Percentiles rank a stretch among this genome's conserved stretches.
phyloP scores from a whole-genome alignment of 2,797 vertebrate genomes.

The Mormyrops boulengeri region DNA sequence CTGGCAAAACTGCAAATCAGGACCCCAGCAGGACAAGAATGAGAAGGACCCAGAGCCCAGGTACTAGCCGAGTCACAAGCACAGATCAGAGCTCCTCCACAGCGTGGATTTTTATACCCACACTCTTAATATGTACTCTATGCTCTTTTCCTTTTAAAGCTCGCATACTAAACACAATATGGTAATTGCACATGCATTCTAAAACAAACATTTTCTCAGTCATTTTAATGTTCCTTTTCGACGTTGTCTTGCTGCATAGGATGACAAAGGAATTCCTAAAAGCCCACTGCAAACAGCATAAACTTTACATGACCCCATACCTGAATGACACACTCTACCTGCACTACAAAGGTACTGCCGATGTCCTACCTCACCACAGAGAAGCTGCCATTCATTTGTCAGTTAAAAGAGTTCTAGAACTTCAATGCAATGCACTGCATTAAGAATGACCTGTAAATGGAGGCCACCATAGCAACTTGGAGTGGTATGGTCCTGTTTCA shows the following conservation, averaged over 20 bases:
- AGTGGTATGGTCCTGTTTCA: neutral
- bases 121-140: neutral
- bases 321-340: constrained; percentile 86
- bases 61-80: constrained; percentile 22
- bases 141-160: neutral
- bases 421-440: neutral
- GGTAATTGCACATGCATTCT: neutral
- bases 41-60: constrained; percentile 42
- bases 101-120: neutral
- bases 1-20: neutral
- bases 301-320: constrained; percentile 77
- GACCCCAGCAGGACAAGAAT: neutral
- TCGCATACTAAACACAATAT: neutral
- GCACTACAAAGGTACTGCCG: constrained; percentile 79
- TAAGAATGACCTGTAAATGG: neutral
- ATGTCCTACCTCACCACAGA: neutral
- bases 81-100: neutral
- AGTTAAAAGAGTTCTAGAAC: neutral
- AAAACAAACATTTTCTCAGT: neutral
- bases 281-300: constrained; percentile 80
- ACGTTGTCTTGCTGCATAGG: constrained; percentile 43
- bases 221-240: neutral
- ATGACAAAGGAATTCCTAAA: constrained; percentile 80
- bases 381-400: neutral
- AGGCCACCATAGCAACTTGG: neutral